A percentile compares a stretch with the other conserved stretches of the same genome.
Evolutionary conservation across 1,140 invertebrate genomes (phyloP).

Genomic region (Solen grandis): DNA sequence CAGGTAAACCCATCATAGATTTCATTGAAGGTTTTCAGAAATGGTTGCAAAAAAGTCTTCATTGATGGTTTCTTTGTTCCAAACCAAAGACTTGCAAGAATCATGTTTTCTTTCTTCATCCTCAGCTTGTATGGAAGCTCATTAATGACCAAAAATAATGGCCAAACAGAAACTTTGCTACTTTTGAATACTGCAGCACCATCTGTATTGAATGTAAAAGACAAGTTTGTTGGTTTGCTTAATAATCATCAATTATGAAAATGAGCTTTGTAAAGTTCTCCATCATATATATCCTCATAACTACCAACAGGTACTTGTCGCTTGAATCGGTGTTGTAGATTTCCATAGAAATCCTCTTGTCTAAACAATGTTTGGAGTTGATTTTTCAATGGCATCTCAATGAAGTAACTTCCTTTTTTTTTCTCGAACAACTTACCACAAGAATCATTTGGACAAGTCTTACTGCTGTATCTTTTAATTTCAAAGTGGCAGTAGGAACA

Average conservation of each 20-base stretch:
- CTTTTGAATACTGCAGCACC: slow-evolving; percentile 43
- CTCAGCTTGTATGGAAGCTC: slow-evolving; percentile 40
- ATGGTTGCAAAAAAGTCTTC: slow-evolving; percentile 14
- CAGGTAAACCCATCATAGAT: slow-evolving; percentile 20
- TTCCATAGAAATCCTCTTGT: neutral
- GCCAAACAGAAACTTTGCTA: slow-evolving; percentile 49
- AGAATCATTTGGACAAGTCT: neutral
- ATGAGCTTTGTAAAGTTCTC: slow-evolving; percentile 9
- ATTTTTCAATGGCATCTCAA: no score
- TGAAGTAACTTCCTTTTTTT: neutral
- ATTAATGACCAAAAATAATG: slow-evolving; percentile 51
- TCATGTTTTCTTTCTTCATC: slow-evolving; percentile 46
- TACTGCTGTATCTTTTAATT: neutral
- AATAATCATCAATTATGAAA: slow-evolving; percentile 15
- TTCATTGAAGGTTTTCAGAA: slow-evolving; percentile 12
- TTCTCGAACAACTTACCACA: neutral
- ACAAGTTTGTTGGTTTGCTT: slow-evolving; percentile 26
- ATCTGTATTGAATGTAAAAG: slow-evolving; percentile 50
- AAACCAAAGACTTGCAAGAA: slow-evolving; percentile 41
- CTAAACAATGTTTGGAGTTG: neutral
- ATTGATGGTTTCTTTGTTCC: no score
- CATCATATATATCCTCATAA: slow-evolving; percentile 44
- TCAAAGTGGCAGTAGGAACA: neutral
- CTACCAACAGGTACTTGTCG: neutral
- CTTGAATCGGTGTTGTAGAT: neutral